Percentiles rank a stretch among this genome's conserved stretches.
Evolutionary conservation across 2,888 invertebrate species (phyloP).

Genomic region (Nemotelus nigrinus): DNA sequence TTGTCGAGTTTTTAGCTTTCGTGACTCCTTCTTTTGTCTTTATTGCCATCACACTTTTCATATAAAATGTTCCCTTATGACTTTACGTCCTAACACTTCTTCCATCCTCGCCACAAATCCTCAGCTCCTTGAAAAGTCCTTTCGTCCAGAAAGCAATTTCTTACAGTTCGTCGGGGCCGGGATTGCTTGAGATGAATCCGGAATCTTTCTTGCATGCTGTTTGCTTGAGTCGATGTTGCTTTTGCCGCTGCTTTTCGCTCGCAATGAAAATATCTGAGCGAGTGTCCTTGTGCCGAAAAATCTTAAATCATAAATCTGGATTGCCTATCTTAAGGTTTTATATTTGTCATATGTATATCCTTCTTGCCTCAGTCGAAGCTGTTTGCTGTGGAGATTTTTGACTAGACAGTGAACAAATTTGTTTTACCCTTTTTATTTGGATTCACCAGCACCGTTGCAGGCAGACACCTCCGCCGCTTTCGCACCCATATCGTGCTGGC

Average conservation of each 20-base stretch:
- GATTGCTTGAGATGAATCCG: background rate
- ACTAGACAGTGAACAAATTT: constrained; percentile 48
- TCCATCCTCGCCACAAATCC: background rate
- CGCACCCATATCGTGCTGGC: too few relatives aligned
- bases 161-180: background rate
- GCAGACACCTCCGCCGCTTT: too few relatives aligned
- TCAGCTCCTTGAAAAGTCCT: background rate
- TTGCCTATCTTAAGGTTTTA: constrained; percentile 44
- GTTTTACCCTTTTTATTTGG: constrained; percentile 29
- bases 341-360: constrained; percentile 45
- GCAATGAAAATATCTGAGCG: background rate
- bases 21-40: constrained; percentile 24
- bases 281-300: constrained; percentile 30
- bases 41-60: constrained; percentile 40
- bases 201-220: background rate
- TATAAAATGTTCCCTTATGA: constrained; percentile 28
- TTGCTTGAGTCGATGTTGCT: background rate
- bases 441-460: background rate
- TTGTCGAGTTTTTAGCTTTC: constrained; percentile 8
- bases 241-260: background rate
- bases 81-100: background rate
- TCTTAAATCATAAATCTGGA: constrained; percentile 49
- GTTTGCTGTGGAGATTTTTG: constrained; percentile 48
- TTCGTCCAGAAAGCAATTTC: constrained; percentile 11
- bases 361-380: constrained; percentile 41